Evolutionary conservation across 2,113 vertebrate species (phyloP), one percentile per base, ranked within the genome.

Genomic region (Taurulus bubalis): DNA sequence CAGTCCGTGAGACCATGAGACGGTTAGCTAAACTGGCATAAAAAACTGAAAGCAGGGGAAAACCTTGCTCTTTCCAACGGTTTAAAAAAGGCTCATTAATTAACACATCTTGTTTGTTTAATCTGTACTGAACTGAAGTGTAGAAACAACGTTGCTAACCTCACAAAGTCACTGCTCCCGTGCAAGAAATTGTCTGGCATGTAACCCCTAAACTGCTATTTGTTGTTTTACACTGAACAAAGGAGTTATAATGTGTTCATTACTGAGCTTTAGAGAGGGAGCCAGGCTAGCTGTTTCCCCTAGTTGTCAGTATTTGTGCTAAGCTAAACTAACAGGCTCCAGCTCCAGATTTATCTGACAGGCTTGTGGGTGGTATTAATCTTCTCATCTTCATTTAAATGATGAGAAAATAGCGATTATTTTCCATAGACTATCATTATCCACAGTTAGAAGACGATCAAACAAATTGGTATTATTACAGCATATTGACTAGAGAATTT

Each of bases 151-250:
- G 15, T 20, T 53, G 22, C 26, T 2, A 42, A 36, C 20, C 22
- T 9, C 15, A 55, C 24, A 28, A 75, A 55, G 45, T 47, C 55
- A 26, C 6, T 34, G 14, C 7, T 59, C 14, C 38, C 1, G 10
- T 14, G 9, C 26, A 55, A 64, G 28, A 58, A 45, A 20, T 24
- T 8, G 11, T 55, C 32, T 12, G 18, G 14, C 71, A 60, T 34
- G 24, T 15, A 22, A 42, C 8, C 47, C 6, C 18, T 34, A 34
- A 63, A 64, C n/a, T 11, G 36, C 47, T 38, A 16, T 40, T 55
- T 71, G 24, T 66, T 22, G 12, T 56, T 58, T 79, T 42, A 30
- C 24, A 72, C n/a, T 69, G 11, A 49, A 51, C 28, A 70, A 70
- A 53, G 8, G 47, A 36, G 64, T 10, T 38, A n/a, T 66, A 8